Evolutionary conservation across 2,888 invertebrate genomes (phyloP), one percentile per base, ranked within the genome.

Genomic region (Xestia c-nigrum): DNA sequence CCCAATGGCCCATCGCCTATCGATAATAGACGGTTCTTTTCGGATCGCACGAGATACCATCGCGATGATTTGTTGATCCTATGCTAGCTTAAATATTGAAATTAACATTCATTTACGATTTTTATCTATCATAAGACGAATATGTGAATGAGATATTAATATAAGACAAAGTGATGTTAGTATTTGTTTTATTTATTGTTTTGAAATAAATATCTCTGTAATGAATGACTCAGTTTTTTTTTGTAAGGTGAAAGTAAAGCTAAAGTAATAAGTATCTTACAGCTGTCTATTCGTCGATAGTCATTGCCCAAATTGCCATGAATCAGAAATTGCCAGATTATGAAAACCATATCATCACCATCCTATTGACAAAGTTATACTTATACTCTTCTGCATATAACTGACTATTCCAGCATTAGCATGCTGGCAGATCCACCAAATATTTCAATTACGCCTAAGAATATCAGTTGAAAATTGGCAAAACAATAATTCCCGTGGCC

Each of bases 11-110:
- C 78, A 69, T 72, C 50, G 72, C 72, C 90, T 88, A 86, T 90
- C 91, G 92, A 92, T 96, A 96, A 95, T 95, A 88, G 92, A 92
- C 92, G 93, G 93, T 92, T 95, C 93, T 95, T 95, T 95, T 92
- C 92, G 92, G 93, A 93, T 94, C 94, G 93, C 93, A 92, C 92
- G 93, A 94, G 95, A 95, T 95, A 95, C 90, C 87, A 95, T 95
- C 96, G 93, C 93, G 93, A 95, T 96, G 95, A 96, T 96, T 96
- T 96, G 96, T 96, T 94, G 95, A 95, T 94, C 93, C 92, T 93
- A 94, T 91, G 92, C 94, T 93, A 84, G 93, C 94, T 95, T 94
- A 95, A 95, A 95, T 95, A 95, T 95, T 96, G 95, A 95, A 95
- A 96, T 95, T 95, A 95, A 95, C 94, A 94, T 94, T 95, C 93